Conservation (phyloP, 2,888 invertebrate species). For the Drosophila phalerata region DNA sequence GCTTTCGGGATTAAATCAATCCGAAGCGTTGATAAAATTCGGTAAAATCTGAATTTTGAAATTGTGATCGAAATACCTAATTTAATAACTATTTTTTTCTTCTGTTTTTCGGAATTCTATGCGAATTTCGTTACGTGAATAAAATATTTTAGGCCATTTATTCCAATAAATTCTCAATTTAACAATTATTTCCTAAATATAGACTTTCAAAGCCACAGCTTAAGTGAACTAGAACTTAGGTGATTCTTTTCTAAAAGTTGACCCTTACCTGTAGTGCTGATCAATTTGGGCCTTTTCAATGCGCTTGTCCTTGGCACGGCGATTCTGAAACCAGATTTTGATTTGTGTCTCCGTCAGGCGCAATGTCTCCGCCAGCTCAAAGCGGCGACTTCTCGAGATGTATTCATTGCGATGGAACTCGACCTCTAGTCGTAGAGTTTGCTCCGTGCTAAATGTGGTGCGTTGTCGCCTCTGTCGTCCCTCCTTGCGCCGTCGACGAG, state of each 20-base stretch:
- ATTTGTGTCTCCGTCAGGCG: constrained; percentile 92
- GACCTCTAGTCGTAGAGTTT: constrained; percentile 94
- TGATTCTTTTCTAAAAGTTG: background rate
- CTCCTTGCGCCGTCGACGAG: constrained; percentile 93
- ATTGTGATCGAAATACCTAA: too few relatives aligned
- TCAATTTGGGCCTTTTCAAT: constrained; percentile 98
- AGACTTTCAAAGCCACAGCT: too few relatives aligned
- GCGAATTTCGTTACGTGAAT: too few relatives aligned
- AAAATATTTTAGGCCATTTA: too few relatives aligned
- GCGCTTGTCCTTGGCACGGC: constrained; percentile 97
- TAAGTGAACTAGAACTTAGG: too few relatives aligned
- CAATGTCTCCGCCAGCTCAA: constrained; percentile 91
- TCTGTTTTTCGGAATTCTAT: too few relatives aligned
- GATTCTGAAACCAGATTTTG: constrained; percentile 97
- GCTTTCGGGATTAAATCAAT: too few relatives aligned
- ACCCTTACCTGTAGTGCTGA: constrained; percentile 93
- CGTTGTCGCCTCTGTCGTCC: constrained; percentile 95
- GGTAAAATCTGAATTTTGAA: too few relatives aligned
- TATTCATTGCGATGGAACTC: constrained; percentile 97
- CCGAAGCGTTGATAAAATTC: too few relatives aligned
- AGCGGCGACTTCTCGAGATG: constrained; percentile 93
- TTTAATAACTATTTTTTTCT: too few relatives aligned
- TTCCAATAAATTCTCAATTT: too few relatives aligned
- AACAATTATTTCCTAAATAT: too few relatives aligned
- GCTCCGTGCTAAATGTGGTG: constrained; percentile 97